Percentiles rank a stretch among this genome's conserved stretches.
Conservation (phyloP, 2,888 invertebrate genomes). For the Baronia brevicornis region DNA sequence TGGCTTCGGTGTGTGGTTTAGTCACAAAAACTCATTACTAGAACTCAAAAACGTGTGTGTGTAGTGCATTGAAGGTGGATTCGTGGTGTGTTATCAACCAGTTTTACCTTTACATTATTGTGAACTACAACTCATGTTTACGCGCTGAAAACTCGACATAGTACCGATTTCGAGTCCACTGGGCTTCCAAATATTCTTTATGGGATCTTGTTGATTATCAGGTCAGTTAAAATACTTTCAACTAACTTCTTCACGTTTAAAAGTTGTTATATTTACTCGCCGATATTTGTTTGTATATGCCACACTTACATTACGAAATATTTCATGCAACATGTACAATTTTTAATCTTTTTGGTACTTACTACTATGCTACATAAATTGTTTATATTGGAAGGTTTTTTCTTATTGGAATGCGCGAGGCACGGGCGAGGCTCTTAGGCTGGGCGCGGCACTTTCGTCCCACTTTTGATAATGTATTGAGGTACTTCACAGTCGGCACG, state of each 20-base stretch:
- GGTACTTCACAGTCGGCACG: constrained; percentile 22
- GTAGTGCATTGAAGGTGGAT: constrained; percentile 51
- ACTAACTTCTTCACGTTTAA: constrained; percentile 5
- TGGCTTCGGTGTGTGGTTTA: constrained; percentile 33
- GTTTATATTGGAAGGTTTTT: constrained; percentile 26
- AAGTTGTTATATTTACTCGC: constrained; percentile 18
- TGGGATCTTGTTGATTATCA: constrained; percentile 71
- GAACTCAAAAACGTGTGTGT: constrained; percentile 40
- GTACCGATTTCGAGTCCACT: constrained; percentile 38
- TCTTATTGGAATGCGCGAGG: constrained; percentile 39
- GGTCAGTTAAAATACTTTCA: constrained; percentile 35
- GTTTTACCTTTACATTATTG: constrained; percentile 56
- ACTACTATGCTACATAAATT: constrained; percentile 20
- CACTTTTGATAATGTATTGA: constrained; percentile 38
- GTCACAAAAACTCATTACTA: constrained; percentile 41
- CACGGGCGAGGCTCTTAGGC: constrained; percentile 32
- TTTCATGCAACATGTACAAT: constrained; percentile 3
- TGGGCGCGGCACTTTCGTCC: constrained; percentile 65
- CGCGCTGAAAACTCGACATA: constrained; percentile 55
- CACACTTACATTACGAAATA: constrained; percentile 5
- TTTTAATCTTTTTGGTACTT: constrained; percentile 12
- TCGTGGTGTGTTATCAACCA: constrained; percentile 58
- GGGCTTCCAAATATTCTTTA: constrained; percentile 52
- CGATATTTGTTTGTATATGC: constrained; percentile 8
- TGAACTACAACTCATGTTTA: constrained; percentile 64